Evolutionary conservation across 2,888 invertebrate genomes (phyloP).

Genomic region (Pherbina coryleti): DNA sequence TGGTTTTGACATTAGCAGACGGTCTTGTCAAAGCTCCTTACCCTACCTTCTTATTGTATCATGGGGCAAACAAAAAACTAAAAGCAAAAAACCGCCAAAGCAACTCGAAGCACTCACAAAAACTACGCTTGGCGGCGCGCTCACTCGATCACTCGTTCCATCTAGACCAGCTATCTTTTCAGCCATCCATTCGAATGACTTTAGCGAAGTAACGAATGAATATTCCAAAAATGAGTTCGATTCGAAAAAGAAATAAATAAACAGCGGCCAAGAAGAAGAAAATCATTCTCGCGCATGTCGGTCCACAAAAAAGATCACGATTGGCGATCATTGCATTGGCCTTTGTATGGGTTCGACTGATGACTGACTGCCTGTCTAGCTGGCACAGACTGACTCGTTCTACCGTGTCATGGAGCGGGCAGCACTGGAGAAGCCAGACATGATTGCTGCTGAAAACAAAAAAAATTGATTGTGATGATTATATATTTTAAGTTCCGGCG

Average conservation of each 20-base stretch:
- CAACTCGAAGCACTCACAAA: neutral
- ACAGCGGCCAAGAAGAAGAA: neutral
- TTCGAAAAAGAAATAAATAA: neutral
- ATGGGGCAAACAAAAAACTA: neutral
- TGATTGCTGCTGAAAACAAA: neutral
- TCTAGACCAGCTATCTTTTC: neutral
- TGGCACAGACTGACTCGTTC: neutral
- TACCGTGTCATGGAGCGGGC: neutral
- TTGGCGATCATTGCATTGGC: conserved; percentile 1
- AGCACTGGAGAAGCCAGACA: neutral
- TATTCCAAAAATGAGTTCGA: conserved; percentile 7
- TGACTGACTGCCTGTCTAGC: no score
- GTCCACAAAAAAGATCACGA: neutral
- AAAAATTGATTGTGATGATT: no score
- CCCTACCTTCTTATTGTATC: no score
- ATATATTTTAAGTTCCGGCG: neutral
- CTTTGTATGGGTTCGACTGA: neutral
- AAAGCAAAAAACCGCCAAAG: neutral
- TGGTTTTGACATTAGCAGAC: no score
- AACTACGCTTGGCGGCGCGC: neutral
- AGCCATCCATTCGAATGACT: conserved; percentile 10
- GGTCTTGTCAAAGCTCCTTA: no score
- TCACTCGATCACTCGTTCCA: conserved; percentile 3
- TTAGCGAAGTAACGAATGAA: neutral
- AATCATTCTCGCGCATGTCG: neutral